A percentile compares a stretch with the other conserved stretches of the same genome.
phyloP scores from a whole-genome alignment of 2,797 vertebrate genomes.

The Columba guinea region DNA sequence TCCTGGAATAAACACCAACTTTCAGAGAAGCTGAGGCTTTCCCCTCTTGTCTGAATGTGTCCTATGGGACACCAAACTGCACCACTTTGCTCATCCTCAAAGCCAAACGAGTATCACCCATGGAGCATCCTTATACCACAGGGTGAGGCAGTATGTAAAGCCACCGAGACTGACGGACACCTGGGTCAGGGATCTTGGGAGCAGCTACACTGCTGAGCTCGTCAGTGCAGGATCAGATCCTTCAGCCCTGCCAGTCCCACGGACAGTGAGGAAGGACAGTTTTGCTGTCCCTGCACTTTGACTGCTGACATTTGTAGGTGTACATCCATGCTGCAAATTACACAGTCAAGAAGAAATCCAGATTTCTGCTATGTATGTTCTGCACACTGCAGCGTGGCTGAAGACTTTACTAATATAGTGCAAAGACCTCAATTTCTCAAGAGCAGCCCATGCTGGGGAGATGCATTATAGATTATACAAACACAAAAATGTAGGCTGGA shows the following conservation, averaged over 20 bases:
- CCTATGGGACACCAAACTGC: not conserved
- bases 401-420: not conserved
- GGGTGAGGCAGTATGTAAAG: not conserved
- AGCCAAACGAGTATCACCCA: not conserved
- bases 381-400: not conserved
- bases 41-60: not conserved
- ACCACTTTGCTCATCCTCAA: not conserved
- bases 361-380: not conserved
- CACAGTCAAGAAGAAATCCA: not conserved
- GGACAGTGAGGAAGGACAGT: not conserved
- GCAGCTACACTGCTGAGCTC: not conserved
- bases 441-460: not conserved
- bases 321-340: not conserved
- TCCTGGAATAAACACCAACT: not conserved
- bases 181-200: not conserved
- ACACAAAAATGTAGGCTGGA: not conserved
- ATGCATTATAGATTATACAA: not conserved
- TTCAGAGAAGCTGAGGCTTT: not conserved
- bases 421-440: not conserved
- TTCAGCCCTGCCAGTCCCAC: not conserved
- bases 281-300: not conserved
- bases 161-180: fast-evolving
- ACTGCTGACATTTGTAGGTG: fast-evolving
- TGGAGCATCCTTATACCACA: not conserved
- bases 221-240: not conserved